Percentiles rank a stretch among this genome's conserved stretches.
phyloP scores from a whole-genome alignment of 2,113 vertebrate genomes.

The Chaetodon auriga region DNA sequence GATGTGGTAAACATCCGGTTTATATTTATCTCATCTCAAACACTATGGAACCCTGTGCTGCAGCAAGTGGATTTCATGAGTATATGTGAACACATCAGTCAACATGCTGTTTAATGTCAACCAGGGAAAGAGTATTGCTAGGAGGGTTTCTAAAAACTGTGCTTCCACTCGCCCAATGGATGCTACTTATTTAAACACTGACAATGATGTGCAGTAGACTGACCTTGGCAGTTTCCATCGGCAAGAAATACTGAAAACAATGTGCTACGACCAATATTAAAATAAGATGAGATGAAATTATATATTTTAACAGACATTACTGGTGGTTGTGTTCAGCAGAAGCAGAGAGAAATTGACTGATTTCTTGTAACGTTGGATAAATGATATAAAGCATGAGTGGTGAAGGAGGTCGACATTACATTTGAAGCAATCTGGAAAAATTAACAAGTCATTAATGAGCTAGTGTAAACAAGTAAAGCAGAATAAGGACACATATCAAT shows the following conservation, averaged over 20 bases:
- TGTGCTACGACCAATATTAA: not conserved
- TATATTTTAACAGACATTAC: not conserved
- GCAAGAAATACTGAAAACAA: not conserved
- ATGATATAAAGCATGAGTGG: not conserved
- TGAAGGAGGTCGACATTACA: not conserved
- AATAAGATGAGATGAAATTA: not conserved
- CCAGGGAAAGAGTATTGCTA: not conserved
- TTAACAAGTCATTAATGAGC: not conserved
- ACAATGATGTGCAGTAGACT: not conserved
- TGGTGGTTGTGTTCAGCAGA: not conserved
- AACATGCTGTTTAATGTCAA: not conserved
- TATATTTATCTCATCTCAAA: not conserved
- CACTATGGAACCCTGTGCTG: not conserved
- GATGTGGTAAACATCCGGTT: conserved; percentile 5
- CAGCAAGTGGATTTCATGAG: not conserved
- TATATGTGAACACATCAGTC: too few species aligned
- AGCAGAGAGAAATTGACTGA: not conserved
- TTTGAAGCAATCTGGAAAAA: not conserved
- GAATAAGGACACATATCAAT: not conserved
- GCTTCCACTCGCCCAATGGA: not conserved
- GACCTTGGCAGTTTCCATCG: not conserved
- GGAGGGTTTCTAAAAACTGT: not conserved
- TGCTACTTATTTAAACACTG: not conserved
- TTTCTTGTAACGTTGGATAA: not conserved
- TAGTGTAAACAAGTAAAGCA: not conserved